Base-by-base conservation (phyloP, 2,797 vertebrate species). In the Steatocranus sp. region DNA sequence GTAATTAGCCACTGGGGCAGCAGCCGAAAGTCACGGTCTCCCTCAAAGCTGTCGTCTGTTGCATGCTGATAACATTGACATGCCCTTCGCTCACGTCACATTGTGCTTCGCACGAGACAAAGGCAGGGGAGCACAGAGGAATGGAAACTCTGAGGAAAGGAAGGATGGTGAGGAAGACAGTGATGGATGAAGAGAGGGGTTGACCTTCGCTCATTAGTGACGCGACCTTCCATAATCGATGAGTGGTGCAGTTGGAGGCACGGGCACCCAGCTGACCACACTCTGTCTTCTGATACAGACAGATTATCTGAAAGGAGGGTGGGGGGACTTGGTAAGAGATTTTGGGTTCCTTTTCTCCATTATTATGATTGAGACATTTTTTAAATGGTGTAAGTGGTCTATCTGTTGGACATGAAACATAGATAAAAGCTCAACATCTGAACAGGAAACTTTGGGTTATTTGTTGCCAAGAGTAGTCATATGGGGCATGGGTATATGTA, bases 41-140 rank as follows among this genome's bases (percentile, higher is more conserved):
- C 87, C 91, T 93, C 89, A 80, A 85, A 90, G 91, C 93, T 79
- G 87, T 87, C 87, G 87, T 92, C 95, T 95, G 95, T 87, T 84
- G 87, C 90, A 76, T 75, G 87, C 91, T 91, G 94, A 95, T 95
- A 95, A 94, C 94, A 94, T 90, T 93, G 93, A 94, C 84, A 36
- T 79, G 91, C 88, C 86, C 90, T 91, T 83, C 81, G 91, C 90
- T 90, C 20, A 51, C 73, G n/a, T 86, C 80, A 74, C 76, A 77
- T 87, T 78, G 81, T 43, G 87, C 89, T 61, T 80, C 80, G 63
- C 12, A 82, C 75, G 75, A 89, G 86, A 88, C 90, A 88, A 89
- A 77, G 73, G 73, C 77, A 77, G 83, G 58, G 30, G 20, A 75
- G 61, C 18, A 77, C 76, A 36, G 79, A 82, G 63, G 80, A 79